Evolutionary conservation across 2,113 vertebrate species (phyloP).

Genomic region (Hemiscyllium ocellatum): DNA sequence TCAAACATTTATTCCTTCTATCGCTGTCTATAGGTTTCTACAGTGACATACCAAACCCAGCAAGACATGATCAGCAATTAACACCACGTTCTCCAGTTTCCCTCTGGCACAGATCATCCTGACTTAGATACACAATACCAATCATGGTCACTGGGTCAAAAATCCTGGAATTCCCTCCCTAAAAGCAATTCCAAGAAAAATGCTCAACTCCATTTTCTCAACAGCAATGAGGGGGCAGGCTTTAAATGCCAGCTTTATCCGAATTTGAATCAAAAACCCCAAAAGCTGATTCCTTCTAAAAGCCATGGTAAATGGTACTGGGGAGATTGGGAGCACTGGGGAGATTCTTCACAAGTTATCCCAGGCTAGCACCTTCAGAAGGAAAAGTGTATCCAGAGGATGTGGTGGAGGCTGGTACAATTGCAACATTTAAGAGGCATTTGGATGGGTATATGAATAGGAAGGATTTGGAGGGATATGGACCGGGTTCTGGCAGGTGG

Average conservation of each 20-base stretch:
- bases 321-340: neutral
- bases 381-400: neutral
- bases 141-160: neutral
- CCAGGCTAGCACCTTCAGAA: neutral
- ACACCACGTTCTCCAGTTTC: neutral
- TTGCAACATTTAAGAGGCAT: too few relatives aligned
- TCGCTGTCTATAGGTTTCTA: neutral
- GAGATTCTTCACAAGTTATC: neutral
- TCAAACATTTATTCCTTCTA: neutral
- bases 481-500: too few relatives aligned
- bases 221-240: neutral
- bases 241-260: neutral
- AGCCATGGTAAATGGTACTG: neutral
- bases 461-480: too few relatives aligned
- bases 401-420: too few relatives aligned
- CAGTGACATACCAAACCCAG: neutral
- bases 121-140: neutral
- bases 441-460: too few relatives aligned
- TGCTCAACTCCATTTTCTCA: neutral
- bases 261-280: too few relatives aligned
- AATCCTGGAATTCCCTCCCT: neutral
- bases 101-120: neutral
- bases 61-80: neutral
- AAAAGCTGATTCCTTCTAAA: neutral
- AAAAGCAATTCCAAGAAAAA: neutral